Evolutionary conservation across 2,888 invertebrate genomes (phyloP), one percentile per base, ranked within the genome.

Genomic region (Rotaria socialis): DNA sequence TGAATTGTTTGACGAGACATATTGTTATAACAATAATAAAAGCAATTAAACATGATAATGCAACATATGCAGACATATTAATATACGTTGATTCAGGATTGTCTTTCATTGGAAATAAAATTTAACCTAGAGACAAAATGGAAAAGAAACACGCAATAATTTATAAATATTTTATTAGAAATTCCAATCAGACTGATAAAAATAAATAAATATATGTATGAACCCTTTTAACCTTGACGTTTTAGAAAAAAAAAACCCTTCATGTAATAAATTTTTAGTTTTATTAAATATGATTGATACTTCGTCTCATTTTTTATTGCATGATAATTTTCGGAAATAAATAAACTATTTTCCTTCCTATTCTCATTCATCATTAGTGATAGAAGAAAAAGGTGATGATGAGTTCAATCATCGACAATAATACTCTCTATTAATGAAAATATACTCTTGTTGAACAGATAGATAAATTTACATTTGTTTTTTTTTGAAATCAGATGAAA

Each of bases 41-140:
- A 10, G 60, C 60, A 27, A 60, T 60, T 27, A 60, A 60, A 60
- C 60, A 60, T 60, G 60, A 60, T 80, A 80, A 80, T 47, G 75
- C 75, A 8, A 80, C 47, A 80, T 80, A 80, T 2, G 75, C 75
- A 41, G 75, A 80, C 47, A 47, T 80, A 22, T 43, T 75, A 10
- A 43, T 22, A 80, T 80, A 80, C 24, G 75, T 47, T 8, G 75
- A 47, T 80, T 43, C 16, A 5, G 67, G 5, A 14, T 67, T 27
- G 5, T 67, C 14, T 2, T 27, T 8, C 67, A 67, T 67, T 35
- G 35, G 35, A 35, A 35, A 67, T 35, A 8, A 35, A 67, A 67
- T 35, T 0, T n/a, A 60, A 27, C 35, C 7, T 11, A 67, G 35
- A 27, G 16, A 27, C 6, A 4, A 60, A 60, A 60, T 27, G 11